These are phyloP conservation scores for Anaspis maculata DNA, from an alignment of 2,888 invertebrate genomes.

Conservation along the genomic window DNA sequence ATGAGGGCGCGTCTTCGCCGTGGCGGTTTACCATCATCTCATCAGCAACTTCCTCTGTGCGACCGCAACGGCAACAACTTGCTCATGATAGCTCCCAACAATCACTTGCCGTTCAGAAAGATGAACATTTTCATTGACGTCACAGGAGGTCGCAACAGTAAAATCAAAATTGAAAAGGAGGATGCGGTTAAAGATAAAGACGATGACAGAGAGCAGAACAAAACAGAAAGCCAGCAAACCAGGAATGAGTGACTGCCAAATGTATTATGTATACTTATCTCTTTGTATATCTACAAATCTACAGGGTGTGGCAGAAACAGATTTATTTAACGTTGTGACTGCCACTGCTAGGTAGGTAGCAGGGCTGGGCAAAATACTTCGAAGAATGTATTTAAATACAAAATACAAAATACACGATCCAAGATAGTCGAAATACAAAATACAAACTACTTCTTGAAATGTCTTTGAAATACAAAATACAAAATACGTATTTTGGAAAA, in stretches of 20 bases:
- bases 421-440: too few relatives aligned
- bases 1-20: conserved; percentile 34
- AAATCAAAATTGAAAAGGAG: conserved; percentile 30
- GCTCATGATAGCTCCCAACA: conserved; percentile 57
- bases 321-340: too few relatives aligned
- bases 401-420: too few relatives aligned
- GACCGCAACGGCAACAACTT: conserved; percentile 60
- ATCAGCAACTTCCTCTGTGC: conserved; percentile 38
- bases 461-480: too few relatives aligned
- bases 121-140: conserved; percentile 22
- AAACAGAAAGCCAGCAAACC: conserved; percentile 10
- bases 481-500: too few relatives aligned
- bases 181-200: conserved; percentile 27
- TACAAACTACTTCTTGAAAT: too few relatives aligned
- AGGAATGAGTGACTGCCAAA: conserved; percentile 6
- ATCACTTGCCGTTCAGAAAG: conserved; percentile 34
- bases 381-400: too few relatives aligned
- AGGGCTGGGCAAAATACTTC: too few relatives aligned
- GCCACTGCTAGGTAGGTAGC: too few relatives aligned
- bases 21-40: conserved; percentile 21
- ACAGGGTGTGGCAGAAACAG: too few relatives aligned
- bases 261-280: conserved; percentile 13
- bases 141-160: conserved; percentile 13
- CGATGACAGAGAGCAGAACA: too few relatives aligned
- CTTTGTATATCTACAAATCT: too few relatives aligned